Evolutionary conservation across 2,888 invertebrate species (phyloP), one percentile per base, ranked within the genome.

Genomic region (Synanthedon myopaeformis): DNA sequence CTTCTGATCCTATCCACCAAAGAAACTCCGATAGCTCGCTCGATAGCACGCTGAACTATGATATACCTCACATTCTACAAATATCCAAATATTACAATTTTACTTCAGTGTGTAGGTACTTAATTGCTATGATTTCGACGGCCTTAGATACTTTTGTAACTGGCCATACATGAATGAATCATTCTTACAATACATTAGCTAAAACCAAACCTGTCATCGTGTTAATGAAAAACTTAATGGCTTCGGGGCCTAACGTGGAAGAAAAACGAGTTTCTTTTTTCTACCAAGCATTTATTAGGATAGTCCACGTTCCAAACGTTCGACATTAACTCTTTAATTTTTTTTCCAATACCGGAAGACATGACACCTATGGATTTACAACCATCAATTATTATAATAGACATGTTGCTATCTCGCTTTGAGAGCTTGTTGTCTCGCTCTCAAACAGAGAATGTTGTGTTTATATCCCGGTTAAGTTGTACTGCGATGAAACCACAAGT

Each of bases 331-430:
- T 51, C 54, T 45, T 35, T 49, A 55, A 50, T 49, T 49, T 53
- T 51, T 71, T 69, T 68, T 68, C 67, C 61, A 57, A 65, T 61
- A 77, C 79, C 79, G 79, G 77, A 81, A 82, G 76, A 76, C 74
- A 72, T 76, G 78, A 78, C 80, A 78, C 81, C 76, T 76, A 59
- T 60, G 65, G 70, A 79, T 80, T 81, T 78, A 77, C 69, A 76
- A 69, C 79, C 77, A 72, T 77, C 69, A 74, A 79, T 82, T 81
- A 78, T 73, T 62, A 58, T 79, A 79, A 79, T 76, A 74, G 76
- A 65, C 60, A 10, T 51, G 19, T 51, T 28, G 28, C 41, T 70
- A 63, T 64, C 55, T 60, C 63, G 57, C 54, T 72, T 69, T 65
- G 1, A 45, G 13, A 8, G 45, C 14, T 12, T 45, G 14, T 14